phyloP scores from a whole-genome alignment of 2,113 vertebrate species.

The Carollia perspicillata region DNA sequence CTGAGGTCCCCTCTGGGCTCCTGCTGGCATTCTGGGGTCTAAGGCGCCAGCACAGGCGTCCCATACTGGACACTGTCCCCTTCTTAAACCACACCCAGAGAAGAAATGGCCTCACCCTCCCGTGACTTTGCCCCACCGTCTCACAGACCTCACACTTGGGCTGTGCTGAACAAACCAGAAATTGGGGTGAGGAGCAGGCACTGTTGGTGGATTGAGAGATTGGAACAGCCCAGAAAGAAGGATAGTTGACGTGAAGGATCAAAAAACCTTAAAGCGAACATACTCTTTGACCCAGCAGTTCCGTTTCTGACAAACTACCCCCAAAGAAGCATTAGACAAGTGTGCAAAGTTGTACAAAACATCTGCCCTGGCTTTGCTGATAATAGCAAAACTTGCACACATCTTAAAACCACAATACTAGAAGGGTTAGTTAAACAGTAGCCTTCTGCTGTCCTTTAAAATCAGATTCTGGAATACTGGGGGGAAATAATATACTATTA shows the following conservation, averaged over 20 bases:
- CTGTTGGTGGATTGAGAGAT: neutral
- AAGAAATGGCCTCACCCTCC: neutral
- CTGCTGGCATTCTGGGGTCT: neutral
- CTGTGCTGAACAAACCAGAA: neutral
- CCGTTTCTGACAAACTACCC: constrained; percentile 22
- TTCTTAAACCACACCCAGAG: neutral
- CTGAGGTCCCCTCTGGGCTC: neutral
- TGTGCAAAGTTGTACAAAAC: neutral
- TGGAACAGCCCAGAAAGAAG: neutral
- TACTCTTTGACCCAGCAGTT: neutral
- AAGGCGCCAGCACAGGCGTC: neutral
- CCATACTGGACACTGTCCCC: neutral
- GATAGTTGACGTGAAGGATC: neutral
- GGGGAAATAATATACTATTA: neutral
- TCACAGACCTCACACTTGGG: neutral
- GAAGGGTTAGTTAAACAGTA: neutral
- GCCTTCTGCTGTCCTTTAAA: constrained; percentile 23
- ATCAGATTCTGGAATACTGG: constrained; percentile 27
- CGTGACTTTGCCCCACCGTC: neutral
- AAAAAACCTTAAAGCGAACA: constrained; percentile 16
- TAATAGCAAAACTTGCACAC: neutral
- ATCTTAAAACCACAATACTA: constrained; percentile 25
- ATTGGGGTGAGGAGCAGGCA: neutral
- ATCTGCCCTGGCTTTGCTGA: neutral
- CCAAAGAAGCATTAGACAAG: neutral